Percentiles rank a stretch among this genome's conserved stretches.
phyloP scores from a whole-genome alignment of 2,113 vertebrate species.

The Neodon shergylaensis region DNA sequence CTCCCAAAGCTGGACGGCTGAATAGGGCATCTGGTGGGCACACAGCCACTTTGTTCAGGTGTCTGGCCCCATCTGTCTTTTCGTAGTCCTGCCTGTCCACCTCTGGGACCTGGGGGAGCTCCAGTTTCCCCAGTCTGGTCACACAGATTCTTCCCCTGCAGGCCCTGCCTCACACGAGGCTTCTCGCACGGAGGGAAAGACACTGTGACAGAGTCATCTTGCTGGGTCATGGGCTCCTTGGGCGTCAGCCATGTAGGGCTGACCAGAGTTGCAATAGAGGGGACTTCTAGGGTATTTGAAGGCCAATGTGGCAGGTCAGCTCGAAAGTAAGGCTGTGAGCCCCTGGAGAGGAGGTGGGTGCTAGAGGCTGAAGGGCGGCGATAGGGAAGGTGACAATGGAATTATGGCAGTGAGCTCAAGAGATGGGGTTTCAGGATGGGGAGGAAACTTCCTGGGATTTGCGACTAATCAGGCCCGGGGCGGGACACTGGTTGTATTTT shows the following conservation, averaged over 20 bases:
- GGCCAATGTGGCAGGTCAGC: background rate
- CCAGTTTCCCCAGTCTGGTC: background rate
- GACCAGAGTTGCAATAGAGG: background rate
- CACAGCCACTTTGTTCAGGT: background rate
- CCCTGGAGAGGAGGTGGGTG: background rate
- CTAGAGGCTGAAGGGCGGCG: background rate
- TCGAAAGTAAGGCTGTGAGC: background rate
- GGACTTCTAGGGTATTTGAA: background rate
- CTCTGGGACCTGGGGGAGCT: background rate
- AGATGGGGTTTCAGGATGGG: slow-evolving; percentile 69
- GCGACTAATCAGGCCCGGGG: background rate
- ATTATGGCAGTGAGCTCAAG: fast-evolving
- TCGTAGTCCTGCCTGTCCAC: background rate
- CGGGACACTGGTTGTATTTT: background rate
- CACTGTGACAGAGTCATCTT: background rate
- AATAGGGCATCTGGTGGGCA: background rate
- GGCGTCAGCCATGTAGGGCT: background rate
- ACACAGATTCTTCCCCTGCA: fast-evolving
- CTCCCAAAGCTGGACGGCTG: background rate
- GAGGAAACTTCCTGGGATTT: slow-evolving; percentile 75
- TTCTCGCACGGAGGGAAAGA: background rate
- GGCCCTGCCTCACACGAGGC: too few relatives aligned
- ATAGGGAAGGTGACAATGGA: background rate
- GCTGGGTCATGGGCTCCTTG: background rate
- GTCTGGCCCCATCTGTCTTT: too few relatives aligned